Base-by-base conservation (phyloP, 2,888 invertebrate genomes). In the Litoditis marina region DNA sequence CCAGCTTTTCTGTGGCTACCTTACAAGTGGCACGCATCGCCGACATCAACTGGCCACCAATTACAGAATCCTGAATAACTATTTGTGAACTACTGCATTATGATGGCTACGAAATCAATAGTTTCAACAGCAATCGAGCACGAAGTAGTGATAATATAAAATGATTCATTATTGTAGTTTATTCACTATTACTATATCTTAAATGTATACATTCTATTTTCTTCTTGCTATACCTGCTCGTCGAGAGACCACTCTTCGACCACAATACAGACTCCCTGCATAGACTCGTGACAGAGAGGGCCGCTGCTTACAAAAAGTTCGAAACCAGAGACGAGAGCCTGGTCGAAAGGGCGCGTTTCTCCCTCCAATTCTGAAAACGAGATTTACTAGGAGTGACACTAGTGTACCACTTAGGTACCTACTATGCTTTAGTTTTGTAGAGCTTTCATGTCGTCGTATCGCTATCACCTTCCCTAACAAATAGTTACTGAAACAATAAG, bases 271-370 rank as follows among this genome's bases (percentile, higher is more conserved):
- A 95, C 92, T 1, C 95, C 95, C 86, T 90, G 90, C 89, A 98
- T 89, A 1, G 94, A 94, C 83, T 98, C 98, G 79, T 94, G 94
- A 85, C 96, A 98, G 49, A 98, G 84, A 0, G 96, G 96, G 0
- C 98, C 98, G 11, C 56, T 44, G 66, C 60, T 84, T 52, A 76
- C 73, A 52, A 78, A 78, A 22, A 82, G 44, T 30, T 82, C 79
- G 56, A 79, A 82, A 25, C 82, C 82, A 0, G 74, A 69, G 28
- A 77, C 65, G 13, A 81, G 47, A 1, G 73, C 72, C 22, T 76
- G 70, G 65, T 82, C 81, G 42, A 77, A 69, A 2, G 73, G 67
- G 8, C 77, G 54, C 19, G 66, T 50, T 28, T 28, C 27, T n/a
- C 50, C 50, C n/a, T 19, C 50, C 27, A 22, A n/a, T 50, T 50